A percentile compares a stretch with the other conserved stretches of the same genome.
Conservation (phyloP, 1,140 invertebrate species). For the Drosophila athabasca region DNA sequence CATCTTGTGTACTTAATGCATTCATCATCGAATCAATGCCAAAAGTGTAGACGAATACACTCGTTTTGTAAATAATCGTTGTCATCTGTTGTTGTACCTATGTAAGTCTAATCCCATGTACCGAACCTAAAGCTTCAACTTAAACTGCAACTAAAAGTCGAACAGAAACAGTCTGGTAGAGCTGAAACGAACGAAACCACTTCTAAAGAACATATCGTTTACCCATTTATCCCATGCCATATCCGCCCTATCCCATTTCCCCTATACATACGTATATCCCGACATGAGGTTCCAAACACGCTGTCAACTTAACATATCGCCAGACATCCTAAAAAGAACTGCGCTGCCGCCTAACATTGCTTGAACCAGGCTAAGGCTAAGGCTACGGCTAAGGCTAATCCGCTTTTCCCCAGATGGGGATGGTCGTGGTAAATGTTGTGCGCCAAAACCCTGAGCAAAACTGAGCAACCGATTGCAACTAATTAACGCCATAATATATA, state of each 20-base stretch:
- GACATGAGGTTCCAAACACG: constrained; percentile 26
- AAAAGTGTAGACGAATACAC: constrained; percentile 66
- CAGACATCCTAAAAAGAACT: constrained; percentile 40
- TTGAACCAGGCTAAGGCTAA: constrained; percentile 6
- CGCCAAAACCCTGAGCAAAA: constrained; percentile 19
- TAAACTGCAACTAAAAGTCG: no score
- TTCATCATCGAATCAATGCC: constrained; percentile 58
- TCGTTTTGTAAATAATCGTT: constrained; percentile 75
- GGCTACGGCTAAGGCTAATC: constrained; percentile 31
- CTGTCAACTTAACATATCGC: constrained; percentile 65
- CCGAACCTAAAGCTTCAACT: neutral
- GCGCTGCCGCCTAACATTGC: constrained; percentile 28
- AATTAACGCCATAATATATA: constrained; percentile 51
- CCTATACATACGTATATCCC: constrained; percentile 1
- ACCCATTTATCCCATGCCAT: constrained; percentile 22
- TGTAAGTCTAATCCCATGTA: constrained; percentile 35
- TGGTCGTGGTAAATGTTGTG: constrained; percentile 53
- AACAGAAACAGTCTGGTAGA: constrained; percentile 13
- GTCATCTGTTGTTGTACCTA: constrained; percentile 71
- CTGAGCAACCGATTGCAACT: constrained; percentile 38
- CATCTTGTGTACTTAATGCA: constrained; percentile 69
- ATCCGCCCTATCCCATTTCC: constrained; percentile 3
- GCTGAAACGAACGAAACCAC: constrained; percentile 27
- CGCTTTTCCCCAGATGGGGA: constrained; percentile 4
- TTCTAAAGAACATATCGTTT: constrained; percentile 48